Percentiles rank a stretch among this genome's conserved stretches.
Conservation (phyloP, 2,888 invertebrate species). For the Melanophora roralis region DNA sequence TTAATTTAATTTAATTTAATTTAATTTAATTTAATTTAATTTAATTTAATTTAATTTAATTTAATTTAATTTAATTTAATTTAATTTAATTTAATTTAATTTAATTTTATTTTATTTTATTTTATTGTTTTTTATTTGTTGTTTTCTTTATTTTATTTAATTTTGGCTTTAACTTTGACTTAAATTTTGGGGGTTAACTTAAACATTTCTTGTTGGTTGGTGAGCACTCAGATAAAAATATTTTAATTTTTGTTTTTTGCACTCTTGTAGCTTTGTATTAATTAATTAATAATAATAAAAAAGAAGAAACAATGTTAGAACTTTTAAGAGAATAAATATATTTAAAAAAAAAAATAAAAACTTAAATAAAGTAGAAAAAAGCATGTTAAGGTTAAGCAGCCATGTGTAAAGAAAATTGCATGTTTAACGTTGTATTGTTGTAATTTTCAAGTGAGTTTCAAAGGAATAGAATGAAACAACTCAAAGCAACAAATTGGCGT, state of each 20-base stretch:
- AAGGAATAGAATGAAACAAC: slow-evolving; percentile 4
- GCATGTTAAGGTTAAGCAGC: slow-evolving; percentile 50
- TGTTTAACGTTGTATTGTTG: slow-evolving; percentile 4
- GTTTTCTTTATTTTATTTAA: not conserved
- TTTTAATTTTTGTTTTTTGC: not conserved
- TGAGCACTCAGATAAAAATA: not conserved
- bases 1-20: too few species aligned
- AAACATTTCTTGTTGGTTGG: not conserved
- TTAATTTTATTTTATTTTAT: too few species aligned
- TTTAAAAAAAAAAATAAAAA: not conserved
- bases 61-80: too few species aligned
- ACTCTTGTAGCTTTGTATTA: not conserved
- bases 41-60: too few species aligned
- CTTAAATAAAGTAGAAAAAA: not conserved
- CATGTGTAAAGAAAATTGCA: slow-evolving; percentile 49
- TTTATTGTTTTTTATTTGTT: too few species aligned
- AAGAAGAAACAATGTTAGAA: not conserved
- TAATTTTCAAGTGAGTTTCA: not conserved
- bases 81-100: too few species aligned
- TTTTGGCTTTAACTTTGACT: too few species aligned
- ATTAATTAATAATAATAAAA: not conserved
- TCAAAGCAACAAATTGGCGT: slow-evolving; percentile 32
- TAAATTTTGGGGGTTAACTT: too few species aligned
- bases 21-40: too few species aligned
- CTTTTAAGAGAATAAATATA: not conserved